Conservation (phyloP, 2,797 vertebrate genomes). For the Pangasius larnaudii region DNA sequence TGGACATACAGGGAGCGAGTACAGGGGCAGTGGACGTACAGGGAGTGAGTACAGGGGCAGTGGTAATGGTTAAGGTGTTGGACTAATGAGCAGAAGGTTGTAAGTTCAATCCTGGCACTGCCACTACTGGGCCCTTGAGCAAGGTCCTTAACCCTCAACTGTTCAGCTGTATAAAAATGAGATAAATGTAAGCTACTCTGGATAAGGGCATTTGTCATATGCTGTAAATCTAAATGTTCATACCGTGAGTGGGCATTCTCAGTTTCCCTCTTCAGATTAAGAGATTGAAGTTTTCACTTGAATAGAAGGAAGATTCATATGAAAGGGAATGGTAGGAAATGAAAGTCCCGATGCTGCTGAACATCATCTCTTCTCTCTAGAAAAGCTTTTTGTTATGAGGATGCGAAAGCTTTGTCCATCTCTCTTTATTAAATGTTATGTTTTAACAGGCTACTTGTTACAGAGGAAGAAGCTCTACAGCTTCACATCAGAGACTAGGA, state of each 20-base stretch:
- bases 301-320: background rate
- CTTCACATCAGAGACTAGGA: constrained; percentile 22
- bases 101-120: too few relatives aligned
- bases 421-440: background rate
- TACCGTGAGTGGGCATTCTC: background rate
- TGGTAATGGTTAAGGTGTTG: too few relatives aligned
- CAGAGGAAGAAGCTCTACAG: background rate
- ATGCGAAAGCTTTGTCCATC: background rate
- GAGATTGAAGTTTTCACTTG: too few relatives aligned
- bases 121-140: too few relatives aligned
- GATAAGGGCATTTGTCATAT: too few relatives aligned
- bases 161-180: too few relatives aligned
- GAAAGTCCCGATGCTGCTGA: background rate
- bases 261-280: background rate
- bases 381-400: background rate
- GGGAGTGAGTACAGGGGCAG: background rate
- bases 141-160: too few relatives aligned
- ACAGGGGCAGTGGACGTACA: too few relatives aligned
- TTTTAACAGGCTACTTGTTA: background rate
- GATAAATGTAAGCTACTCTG: too few relatives aligned
- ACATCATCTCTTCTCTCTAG: background rate
- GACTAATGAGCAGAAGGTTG: too few relatives aligned
- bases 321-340: background rate
- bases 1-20: too few relatives aligned
- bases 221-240: background rate